phyloP scores from a whole-genome alignment of 2,113 vertebrate species.

The Lophotis ruficrista region DNA sequence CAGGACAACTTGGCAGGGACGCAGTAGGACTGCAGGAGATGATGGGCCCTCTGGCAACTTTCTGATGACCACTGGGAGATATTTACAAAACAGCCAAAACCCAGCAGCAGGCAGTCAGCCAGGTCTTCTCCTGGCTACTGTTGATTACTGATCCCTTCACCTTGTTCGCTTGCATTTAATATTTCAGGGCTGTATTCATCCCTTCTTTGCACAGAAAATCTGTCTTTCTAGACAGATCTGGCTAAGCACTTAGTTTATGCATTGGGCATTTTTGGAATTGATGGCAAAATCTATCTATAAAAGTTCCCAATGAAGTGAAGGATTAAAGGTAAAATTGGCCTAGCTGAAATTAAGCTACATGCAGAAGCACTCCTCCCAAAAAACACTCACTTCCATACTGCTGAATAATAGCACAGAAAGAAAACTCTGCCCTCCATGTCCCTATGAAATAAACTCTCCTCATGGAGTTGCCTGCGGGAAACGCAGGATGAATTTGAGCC shows the following conservation, averaged over 20 bases:
- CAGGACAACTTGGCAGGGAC: neutral
- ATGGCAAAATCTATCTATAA: neutral
- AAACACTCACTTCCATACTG: neutral
- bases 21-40: neutral
- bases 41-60: slow-evolving; percentile 23
- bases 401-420: neutral
- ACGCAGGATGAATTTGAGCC: neutral
- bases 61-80: neutral
- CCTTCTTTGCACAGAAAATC: neutral
- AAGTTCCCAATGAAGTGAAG: neutral
- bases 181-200: neutral
- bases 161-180: neutral
- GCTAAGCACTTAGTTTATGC: neutral
- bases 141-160: slow-evolving; percentile 22
- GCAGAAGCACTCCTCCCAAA: neutral
- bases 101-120: neutral
- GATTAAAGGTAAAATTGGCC: neutral
- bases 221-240: neutral
- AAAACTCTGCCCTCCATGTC: neutral
- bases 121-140: neutral
- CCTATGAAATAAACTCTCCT: neutral
- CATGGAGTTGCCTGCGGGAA: neutral
- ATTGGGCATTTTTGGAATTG: neutral
- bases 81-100: slow-evolving; percentile 29
- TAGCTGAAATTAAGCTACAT: neutral